Base-by-base conservation (phyloP, 1,140 invertebrate genomes). In the Leptoteleia sp. region DNA sequence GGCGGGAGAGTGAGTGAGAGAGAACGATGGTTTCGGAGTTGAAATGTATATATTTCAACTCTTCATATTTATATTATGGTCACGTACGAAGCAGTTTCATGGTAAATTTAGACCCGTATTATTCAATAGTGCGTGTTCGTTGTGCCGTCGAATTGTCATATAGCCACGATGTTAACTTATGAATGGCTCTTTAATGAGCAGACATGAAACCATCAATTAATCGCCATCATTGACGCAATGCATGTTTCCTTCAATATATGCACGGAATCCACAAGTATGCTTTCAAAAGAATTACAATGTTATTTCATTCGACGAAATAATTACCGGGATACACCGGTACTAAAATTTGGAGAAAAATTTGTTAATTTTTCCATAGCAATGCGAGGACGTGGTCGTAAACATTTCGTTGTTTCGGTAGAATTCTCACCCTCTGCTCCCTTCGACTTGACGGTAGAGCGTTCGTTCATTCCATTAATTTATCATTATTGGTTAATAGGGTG, bases 121-220 rank as follows among this genome's bases (percentile, higher is more conserved):
- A 79, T 73, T 79, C 70, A 70, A 79, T 70, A 59, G 75, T 73
- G 57, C 76, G 25, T 75, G 64, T 75, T 79, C 64, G 48, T 65
- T 52, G 50, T 47, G 43, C 29, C 38, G 75, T 73, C 70, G 64
- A 79, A 75, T 79, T 72, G 62, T 79, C 50, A 57, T 38, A 70
- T 64, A 54, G 52, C 70, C 42, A 57, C 59, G 48, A 75, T 67
- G 65, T 68, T 57, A 71, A 79, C 65, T 79, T 75, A 75, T 79
- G 77, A 75, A 79, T 75, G 70, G 77, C 59, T 57, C 77, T 75
- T 75, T 79, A 79, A 79, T 79, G 77, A 79, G 70, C 77, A 75
- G 77, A 65, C 70, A 75, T 79, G 77, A 79, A 75, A 75, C 77
- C 68, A 75, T 75, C 77, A 79, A 79, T 79, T 79, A 79, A 79